phyloP scores from a whole-genome alignment of 2,888 invertebrate genomes.

The Acronicta alni region DNA sequence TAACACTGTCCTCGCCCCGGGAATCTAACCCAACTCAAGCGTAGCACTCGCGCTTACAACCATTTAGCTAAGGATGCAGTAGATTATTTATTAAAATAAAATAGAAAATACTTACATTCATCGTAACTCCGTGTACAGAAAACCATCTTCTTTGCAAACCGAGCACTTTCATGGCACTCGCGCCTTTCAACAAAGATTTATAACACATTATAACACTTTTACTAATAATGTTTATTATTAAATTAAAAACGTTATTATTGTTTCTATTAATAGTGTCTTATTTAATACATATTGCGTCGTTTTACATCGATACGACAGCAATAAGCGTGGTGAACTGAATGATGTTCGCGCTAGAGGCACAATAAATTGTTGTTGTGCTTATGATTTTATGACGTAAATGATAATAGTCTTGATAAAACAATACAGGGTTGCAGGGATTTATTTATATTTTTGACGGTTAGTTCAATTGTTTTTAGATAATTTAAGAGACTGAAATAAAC shows the following conservation, averaged over 20 bases:
- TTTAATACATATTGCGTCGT: constrained; percentile 29
- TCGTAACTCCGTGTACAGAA: constrained; percentile 68
- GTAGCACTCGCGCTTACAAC: no score
- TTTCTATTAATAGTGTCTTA: constrained; percentile 22
- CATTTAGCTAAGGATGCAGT: no score
- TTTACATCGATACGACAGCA: constrained; percentile 40
- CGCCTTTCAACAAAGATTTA: constrained; percentile 66
- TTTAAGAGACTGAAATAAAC: no score
- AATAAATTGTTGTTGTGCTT: constrained; percentile 57
- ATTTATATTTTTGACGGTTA: no score
- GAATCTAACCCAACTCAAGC: no score
- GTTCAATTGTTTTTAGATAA: no score
- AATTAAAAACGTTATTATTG: constrained; percentile 4
- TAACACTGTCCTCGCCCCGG: no score
- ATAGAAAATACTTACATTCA: constrained; percentile 65
- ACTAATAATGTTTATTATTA: constrained; percentile 20
- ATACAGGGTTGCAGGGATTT: constrained; percentile 50
- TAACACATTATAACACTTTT: constrained; percentile 69
- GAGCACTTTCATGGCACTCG: constrained; percentile 57
- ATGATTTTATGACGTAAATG: constrained; percentile 57
- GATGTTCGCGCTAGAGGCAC: constrained; percentile 56
- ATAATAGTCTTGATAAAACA: constrained; percentile 61
- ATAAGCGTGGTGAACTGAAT: constrained; percentile 60
- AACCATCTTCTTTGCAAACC: constrained; percentile 67
- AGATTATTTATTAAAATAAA: no score